phyloP scores from a whole-genome alignment of 2,113 vertebrate genomes.

The Antidorcas marsupialis region DNA sequence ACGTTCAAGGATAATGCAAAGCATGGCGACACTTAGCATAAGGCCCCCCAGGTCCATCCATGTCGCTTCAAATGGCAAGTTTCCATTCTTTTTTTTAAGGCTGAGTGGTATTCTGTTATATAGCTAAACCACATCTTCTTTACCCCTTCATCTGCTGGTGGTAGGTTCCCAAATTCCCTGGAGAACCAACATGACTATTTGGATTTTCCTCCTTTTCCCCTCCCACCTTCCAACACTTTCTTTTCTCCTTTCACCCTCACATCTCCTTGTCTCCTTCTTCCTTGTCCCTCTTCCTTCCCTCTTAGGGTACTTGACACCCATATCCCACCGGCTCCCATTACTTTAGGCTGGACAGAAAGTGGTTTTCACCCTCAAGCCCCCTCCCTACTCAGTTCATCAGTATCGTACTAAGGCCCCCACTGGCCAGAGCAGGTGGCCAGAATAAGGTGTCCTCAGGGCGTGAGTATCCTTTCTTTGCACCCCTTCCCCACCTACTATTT shows the following conservation, averaged over 20 bases:
- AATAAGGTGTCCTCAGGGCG: no score
- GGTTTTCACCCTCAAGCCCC: background rate
- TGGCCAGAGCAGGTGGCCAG: background rate
- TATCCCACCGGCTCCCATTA: background rate
- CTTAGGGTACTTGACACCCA: background rate
- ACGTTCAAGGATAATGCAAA: background rate
- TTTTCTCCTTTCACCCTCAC: background rate
- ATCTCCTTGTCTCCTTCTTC: background rate
- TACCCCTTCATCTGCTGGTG: background rate
- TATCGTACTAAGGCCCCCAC: background rate
- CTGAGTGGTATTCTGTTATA: background rate
- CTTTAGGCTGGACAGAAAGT: background rate
- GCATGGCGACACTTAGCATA: background rate
- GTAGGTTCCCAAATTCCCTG: no score
- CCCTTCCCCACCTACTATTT: background rate
- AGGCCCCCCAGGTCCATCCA: background rate
- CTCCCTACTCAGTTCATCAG: background rate
- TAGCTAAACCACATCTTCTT: background rate
- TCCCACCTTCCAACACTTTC: background rate
- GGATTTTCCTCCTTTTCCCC: no score
- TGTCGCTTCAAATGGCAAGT: background rate
- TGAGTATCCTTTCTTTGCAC: background rate
- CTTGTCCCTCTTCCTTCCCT: background rate
- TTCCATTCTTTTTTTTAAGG: background rate
- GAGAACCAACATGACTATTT: background rate